Base-by-base conservation (phyloP, 1,140 invertebrate genomes). In the Brachionus asplanchnoidis region DNA sequence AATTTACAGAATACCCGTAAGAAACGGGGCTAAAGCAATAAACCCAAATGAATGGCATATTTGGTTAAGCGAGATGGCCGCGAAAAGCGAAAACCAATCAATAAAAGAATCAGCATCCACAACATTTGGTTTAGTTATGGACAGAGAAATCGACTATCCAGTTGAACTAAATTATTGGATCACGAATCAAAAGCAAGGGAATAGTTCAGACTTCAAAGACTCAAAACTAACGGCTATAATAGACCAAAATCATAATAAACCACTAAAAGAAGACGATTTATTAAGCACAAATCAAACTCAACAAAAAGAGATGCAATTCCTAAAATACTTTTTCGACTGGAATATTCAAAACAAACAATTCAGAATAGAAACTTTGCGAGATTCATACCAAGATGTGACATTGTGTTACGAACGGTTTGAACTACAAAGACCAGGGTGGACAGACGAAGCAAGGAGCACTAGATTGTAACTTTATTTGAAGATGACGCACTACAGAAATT, bases 331-430 rank as follows among this genome's bases (percentile, higher is more conserved):
- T 28, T n/a, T 36, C 14, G 14, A 70, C 17, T 70, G 14, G 32
- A 70, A n/a, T 28, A 70, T 70, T 36, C 66, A 36, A 36, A 70
- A 70, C 32, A 70, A 70, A 70, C 23, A 28, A n/a, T 70, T 70
- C 26, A 70, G 28, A 70, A 32, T 70, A 36, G 66, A 70, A 70
- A 32, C 28, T 11, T 36, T 70, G 23, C 23, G 32, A 32, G 32
- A 70, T n/a, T 36, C 26, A 36, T n/a, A 2, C 32, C 66, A 70
- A 70, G 32, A 70, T 36, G 66, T 36, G 14, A 36, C 3, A 28
- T 36, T 36, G 14, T 70, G 66, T 26, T 66, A 23, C 26, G 60
- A 66, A 66, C 20, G 60, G 60, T 66, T 66, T 66, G 60, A 66
- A 32, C 26, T 66, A 3, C 26, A 26, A 32, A 70, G 28, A 70